Base-by-base conservation (phyloP, 2,888 invertebrate genomes). In the Andrena bicolor region DNA sequence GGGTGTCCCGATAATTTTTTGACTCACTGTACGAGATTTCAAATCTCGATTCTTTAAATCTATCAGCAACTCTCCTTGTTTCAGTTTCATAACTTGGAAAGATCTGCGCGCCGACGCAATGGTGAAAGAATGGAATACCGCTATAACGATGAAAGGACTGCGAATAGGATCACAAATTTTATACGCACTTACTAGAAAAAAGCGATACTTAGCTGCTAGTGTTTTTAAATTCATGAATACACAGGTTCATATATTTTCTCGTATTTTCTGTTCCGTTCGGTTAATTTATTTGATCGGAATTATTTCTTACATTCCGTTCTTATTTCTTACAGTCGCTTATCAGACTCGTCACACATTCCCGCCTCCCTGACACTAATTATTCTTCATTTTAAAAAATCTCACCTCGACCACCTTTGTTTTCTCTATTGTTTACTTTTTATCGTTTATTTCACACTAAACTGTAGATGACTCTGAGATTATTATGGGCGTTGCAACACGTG, bases 41-140 rank as follows among this genome's bases (percentile, higher is more conserved):
- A 32, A 0, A 7, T 3, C 3, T 41, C 1, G 0, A 20, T 1
- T 4, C 1, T n/a, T 8, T 13, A 8, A 26, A 6, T 41, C 4
- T 0, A n/a, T 0, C 63, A 7, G 35, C 10, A 4, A 26, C 7
- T 13, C 35, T 3, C 13, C 10, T 10, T 16, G 4, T 80, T 64
- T 32, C 75, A 83, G 83, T n/a, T 97, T 98, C 88, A 97, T 98
- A 87, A 97, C 97, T 23, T 99, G 99, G 99, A 98, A 98, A 92
- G 99, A 99, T 93, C 92, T 97, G 81, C 95, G 98, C 73, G 97
- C 97, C 26, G 96, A 96, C 89, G 94, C 95, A 56, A 94, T 97
- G 76, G 97, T 97, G 0, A 95, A 96, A 80, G 94, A 96, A 88
- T 98, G 97, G 97, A 98, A 98, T 92, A 94, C 95, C 20, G 97